Percentiles rank a stretch among this genome's conserved stretches.
phyloP scores from a whole-genome alignment of 1,140 invertebrate genomes.

The Zaprionus ghesquierei region DNA sequence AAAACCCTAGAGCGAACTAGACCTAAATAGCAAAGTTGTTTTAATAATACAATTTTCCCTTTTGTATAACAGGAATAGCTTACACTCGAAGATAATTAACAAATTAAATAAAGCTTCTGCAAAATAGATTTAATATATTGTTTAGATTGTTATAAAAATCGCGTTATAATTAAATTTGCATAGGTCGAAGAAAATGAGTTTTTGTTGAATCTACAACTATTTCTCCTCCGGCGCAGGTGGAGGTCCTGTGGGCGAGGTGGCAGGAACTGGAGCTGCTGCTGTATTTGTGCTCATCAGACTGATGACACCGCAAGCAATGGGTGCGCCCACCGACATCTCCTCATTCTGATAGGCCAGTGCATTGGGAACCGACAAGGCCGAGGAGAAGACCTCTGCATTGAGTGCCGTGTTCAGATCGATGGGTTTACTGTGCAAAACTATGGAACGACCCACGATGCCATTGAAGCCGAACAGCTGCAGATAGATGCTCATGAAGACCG shows the following conservation, averaged over 20 bases:
- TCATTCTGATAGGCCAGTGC: slow-evolving; percentile 73
- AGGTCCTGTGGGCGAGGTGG: neutral
- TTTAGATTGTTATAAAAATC: neutral
- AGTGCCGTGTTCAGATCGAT: slow-evolving; percentile 75
- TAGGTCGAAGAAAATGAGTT: neutral
- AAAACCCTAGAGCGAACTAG: neutral
- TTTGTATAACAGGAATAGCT: no score
- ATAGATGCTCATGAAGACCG: slow-evolving; percentile 68
- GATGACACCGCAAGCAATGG: slow-evolving; percentile 76
- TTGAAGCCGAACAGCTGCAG: slow-evolving; percentile 75
- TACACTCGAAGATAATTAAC: no score
- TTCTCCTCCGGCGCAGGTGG: neutral
- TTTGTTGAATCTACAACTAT: neutral
- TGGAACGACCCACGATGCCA: slow-evolving; percentile 78
- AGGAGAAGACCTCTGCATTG: slow-evolving; percentile 78
- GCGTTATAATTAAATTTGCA: neutral
- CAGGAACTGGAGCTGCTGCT: neutral
- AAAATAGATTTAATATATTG: neutral
- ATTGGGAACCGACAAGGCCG: slow-evolving; percentile 64
- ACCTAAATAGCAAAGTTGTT: neutral
- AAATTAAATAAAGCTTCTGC: neutral
- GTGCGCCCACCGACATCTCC: slow-evolving; percentile 70
- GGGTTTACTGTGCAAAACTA: slow-evolving; percentile 79
- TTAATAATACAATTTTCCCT: neutral
- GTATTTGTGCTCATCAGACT: slow-evolving; percentile 68